Percentiles rank a stretch among this genome's conserved stretches.
phyloP scores from a whole-genome alignment of 2,797 vertebrate species.

The Spea hammondii region DNA sequence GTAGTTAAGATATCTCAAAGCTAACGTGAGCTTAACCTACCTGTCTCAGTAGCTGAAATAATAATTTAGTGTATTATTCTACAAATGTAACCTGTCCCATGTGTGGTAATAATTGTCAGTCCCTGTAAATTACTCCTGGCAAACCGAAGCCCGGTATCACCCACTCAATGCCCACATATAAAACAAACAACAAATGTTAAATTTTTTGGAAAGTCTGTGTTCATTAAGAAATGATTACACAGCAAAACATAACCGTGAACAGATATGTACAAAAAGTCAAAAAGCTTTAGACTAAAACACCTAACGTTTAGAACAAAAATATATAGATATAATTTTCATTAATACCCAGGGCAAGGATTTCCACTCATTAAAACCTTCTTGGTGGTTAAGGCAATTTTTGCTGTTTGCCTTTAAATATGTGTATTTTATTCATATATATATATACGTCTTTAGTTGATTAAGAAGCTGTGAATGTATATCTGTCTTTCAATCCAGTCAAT shows the following conservation, averaged over 20 bases:
- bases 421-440: background rate
- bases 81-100: too few species aligned
- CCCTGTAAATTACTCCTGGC: too few species aligned
- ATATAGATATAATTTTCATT: slow-evolving; percentile 40
- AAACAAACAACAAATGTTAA: slow-evolving; percentile 14
- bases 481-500: slow-evolving; percentile 89
- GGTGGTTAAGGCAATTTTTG: slow-evolving; percentile 40
- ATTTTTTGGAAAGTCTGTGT: slow-evolving; percentile 24
- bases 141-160: background rate
- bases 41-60: too few species aligned
- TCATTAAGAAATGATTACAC: slow-evolving; percentile 53
- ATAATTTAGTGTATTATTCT: too few species aligned
- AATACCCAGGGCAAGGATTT: slow-evolving; percentile 42
- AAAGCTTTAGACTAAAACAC: slow-evolving; percentile 50
- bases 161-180: slow-evolving; percentile 1
- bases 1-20: too few species aligned
- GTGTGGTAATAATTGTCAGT: too few species aligned
- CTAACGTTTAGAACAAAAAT: slow-evolving; percentile 39
- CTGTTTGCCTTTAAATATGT: slow-evolving; percentile 19
- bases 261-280: slow-evolving; percentile 49
- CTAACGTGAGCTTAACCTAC: too few species aligned
- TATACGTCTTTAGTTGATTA: slow-evolving; percentile 62
- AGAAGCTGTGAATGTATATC: slow-evolving; percentile 89
- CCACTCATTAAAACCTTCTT: slow-evolving; percentile 34
- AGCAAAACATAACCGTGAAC: slow-evolving; percentile 47